phyloP scores from a whole-genome alignment of 2,888 invertebrate species.

The Tromatobia lineatoria region DNA sequence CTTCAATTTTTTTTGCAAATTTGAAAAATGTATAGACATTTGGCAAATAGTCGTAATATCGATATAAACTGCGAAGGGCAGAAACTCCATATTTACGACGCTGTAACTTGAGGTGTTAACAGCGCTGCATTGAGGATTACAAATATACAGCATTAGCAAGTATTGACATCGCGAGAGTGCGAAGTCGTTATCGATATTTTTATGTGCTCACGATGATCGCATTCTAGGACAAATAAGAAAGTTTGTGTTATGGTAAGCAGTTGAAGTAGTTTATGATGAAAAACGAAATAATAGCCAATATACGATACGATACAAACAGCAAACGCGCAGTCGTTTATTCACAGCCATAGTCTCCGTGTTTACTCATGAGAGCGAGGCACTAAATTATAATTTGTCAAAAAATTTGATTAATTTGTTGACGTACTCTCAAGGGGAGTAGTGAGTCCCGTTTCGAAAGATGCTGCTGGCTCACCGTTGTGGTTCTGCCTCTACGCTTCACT shows the following conservation, averaged over 20 bases:
- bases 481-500: neutral
- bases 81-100: neutral
- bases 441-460: neutral
- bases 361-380: neutral
- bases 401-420: constrained; percentile 60
- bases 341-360: constrained; percentile 17
- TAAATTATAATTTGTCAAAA: constrained; percentile 45
- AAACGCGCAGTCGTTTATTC: neutral
- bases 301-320: neutral
- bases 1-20: too few species aligned
- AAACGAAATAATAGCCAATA: neutral
- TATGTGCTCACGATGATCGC: neutral
- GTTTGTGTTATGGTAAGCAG: constrained; percentile 27
- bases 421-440: neutral
- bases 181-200: constrained; percentile 22
- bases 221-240: neutral
- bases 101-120: neutral
- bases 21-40: too few species aligned
- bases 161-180: neutral
- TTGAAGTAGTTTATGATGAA: neutral
- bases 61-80: neutral
- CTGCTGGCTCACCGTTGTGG: neutral
- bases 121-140: neutral
- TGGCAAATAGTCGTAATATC: neutral
- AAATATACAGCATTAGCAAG: neutral